A percentile compares a stretch with the other conserved stretches of the same genome.
phyloP scores from a whole-genome alignment of 2,113 vertebrate species.

The Leptosomus discolor region DNA sequence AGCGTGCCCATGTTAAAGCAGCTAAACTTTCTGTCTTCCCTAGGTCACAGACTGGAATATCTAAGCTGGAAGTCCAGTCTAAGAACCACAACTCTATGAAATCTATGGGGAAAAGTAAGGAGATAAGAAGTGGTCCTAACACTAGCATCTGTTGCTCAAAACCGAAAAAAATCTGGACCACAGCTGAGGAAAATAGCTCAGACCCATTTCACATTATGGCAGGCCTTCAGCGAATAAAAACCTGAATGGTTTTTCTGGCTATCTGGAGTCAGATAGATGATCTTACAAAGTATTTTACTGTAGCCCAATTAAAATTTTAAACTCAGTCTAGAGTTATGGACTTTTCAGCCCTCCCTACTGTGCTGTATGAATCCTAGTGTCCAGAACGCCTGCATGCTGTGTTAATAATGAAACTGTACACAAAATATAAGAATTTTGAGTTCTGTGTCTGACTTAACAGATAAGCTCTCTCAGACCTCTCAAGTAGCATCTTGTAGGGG shows the following conservation, averaged over 20 bases:
- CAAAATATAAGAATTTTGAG: neutral
- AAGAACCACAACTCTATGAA: neutral
- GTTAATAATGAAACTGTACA: neutral
- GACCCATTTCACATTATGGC: neutral
- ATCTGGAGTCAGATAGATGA: neutral
- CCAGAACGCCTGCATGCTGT: neutral
- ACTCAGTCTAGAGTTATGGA: neutral
- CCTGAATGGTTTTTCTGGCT: neutral
- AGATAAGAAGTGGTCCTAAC: neutral
- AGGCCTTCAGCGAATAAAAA: neutral
- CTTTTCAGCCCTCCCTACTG: neutral
- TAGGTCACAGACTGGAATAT: neutral
- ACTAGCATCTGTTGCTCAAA: neutral
- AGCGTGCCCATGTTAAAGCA: neutral
- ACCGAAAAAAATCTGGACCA: neutral
- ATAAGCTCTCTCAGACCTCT: neutral
- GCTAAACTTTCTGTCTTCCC: neutral
- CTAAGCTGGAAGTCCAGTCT: neutral
- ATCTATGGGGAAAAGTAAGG: neutral
- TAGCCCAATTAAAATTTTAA: neutral
- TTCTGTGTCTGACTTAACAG: neutral
- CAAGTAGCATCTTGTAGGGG: neutral
- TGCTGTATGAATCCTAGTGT: neutral
- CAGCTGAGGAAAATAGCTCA: neutral
- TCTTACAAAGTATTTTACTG: neutral